These are phyloP conservation scores for Bombus pyrosoma DNA, from an alignment of 1,140 invertebrate species.

Conservation along the genomic window DNA sequence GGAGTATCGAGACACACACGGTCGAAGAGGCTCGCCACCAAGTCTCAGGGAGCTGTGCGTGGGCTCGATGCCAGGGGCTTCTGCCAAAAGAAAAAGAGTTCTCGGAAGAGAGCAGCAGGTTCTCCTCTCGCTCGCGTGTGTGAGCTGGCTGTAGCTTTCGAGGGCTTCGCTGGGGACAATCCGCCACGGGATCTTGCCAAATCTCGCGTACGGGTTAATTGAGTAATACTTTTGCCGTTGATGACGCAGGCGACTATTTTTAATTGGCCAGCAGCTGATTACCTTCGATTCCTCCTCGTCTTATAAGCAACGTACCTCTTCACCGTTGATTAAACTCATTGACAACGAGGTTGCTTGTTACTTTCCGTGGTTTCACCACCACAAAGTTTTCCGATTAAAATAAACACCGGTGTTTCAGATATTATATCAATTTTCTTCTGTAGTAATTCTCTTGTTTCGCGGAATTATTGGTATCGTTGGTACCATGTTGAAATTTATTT, in stretches of 20 bases:
- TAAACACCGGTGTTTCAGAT: no score
- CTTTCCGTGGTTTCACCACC: no score
- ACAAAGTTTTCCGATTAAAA: no score
- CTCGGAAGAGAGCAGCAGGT: slow-evolving; percentile 35
- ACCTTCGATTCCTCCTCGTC: slow-evolving; percentile 3
- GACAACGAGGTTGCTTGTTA: background rate
- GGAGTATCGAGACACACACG: background rate
- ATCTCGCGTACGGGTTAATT: slow-evolving; percentile 57
- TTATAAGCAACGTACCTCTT: no score
- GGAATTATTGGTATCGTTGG: background rate
- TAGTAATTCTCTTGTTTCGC: background rate
- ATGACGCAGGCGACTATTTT: slow-evolving; percentile 53
- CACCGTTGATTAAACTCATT: no score
- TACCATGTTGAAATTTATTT: no score
- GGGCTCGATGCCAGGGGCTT: slow-evolving; percentile 54
- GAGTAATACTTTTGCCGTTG: slow-evolving; percentile 52
- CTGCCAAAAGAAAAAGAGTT: slow-evolving; percentile 63
- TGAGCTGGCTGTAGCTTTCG: slow-evolving; percentile 40
- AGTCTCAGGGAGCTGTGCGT: slow-evolving; percentile 50
- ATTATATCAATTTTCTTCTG: no score
- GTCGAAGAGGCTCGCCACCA: slow-evolving; percentile 40
- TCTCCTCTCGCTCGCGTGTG: background rate
- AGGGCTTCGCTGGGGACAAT: slow-evolving; percentile 33
- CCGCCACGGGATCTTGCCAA: slow-evolving; percentile 50
- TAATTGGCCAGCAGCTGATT: slow-evolving; percentile 17